These are phyloP conservation scores for Otus scops DNA, from an alignment of 2,797 vertebrate genomes.

Conservation along the genomic window DNA sequence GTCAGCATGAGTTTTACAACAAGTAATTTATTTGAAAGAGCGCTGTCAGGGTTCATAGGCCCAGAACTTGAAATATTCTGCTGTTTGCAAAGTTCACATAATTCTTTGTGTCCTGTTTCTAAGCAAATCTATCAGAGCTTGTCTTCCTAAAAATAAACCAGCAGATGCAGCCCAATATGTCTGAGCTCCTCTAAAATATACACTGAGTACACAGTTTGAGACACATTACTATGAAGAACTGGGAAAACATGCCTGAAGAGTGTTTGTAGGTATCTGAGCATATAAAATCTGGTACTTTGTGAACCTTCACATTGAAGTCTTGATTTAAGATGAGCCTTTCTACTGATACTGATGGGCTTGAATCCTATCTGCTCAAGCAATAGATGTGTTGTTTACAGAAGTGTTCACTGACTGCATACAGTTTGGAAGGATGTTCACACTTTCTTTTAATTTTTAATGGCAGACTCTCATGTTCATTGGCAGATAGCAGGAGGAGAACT, in stretches of 20 bases:
- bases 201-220: not conserved
- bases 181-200: not conserved
- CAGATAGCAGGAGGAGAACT: not conserved
- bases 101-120: constrained; percentile 5
- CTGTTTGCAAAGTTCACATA: constrained; percentile 44
- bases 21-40: not conserved
- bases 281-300: not conserved
- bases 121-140: not conserved
- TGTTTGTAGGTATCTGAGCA: not conserved
- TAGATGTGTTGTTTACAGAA: not conserved
- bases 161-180: constrained; percentile 44
- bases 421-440: not conserved
- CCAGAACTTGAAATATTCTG: constrained; percentile 1
- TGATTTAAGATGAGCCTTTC: not conserved
- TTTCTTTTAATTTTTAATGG: not conserved
- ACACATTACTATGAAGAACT: not conserved
- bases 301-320: not conserved
- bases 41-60: not conserved
- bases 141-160: constrained; percentile 44
- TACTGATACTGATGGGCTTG: not conserved
- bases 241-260: not conserved
- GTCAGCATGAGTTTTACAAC: constrained; percentile 10
- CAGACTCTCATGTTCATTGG: not conserved
- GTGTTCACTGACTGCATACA: not conserved
- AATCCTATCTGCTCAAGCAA: not conserved